phyloP scores from a whole-genome alignment of 2,113 vertebrate genomes.

The Eleginops maclovinus region DNA sequence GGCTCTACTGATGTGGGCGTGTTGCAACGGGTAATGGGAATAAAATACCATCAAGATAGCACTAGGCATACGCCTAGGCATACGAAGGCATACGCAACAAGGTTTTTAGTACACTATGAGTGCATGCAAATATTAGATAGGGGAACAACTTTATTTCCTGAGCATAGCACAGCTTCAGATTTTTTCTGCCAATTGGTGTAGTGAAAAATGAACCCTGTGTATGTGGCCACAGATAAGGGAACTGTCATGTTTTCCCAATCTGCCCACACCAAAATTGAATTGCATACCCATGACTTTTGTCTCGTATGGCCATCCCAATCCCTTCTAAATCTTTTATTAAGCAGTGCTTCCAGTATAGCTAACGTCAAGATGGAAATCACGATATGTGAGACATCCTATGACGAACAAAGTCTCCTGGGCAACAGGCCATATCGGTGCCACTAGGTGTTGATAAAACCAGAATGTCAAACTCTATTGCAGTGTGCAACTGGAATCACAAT shows the following conservation, averaged over 20 bases:
- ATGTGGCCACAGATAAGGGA: neutral
- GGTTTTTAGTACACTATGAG: neutral
- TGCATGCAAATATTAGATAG: neutral
- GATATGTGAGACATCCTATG: constrained; percentile 9
- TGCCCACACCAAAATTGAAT: neutral
- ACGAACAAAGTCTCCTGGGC: constrained; percentile 1
- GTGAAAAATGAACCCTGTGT: neutral
- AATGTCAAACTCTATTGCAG: neutral
- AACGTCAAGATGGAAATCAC: neutral
- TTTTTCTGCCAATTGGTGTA: neutral
- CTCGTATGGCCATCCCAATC: neutral
- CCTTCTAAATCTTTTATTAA: neutral
- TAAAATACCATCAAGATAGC: neutral
- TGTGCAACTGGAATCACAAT: constrained; percentile 21
- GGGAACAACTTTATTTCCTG: neutral
- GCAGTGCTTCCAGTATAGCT: neutral
- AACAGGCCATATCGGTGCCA: neutral
- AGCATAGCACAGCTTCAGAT: neutral
- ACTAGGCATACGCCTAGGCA: too few relatives aligned
- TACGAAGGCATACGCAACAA: neutral
- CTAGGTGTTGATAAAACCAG: constrained; percentile 6
- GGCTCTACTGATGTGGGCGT: neutral
- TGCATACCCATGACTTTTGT: neutral
- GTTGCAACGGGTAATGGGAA: neutral
- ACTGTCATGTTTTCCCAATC: neutral